Evolutionary conservation across 2,797 vertebrate genomes (phyloP), one percentile per base, ranked within the genome.

Genomic region (Tadarida brasiliensis): DNA sequence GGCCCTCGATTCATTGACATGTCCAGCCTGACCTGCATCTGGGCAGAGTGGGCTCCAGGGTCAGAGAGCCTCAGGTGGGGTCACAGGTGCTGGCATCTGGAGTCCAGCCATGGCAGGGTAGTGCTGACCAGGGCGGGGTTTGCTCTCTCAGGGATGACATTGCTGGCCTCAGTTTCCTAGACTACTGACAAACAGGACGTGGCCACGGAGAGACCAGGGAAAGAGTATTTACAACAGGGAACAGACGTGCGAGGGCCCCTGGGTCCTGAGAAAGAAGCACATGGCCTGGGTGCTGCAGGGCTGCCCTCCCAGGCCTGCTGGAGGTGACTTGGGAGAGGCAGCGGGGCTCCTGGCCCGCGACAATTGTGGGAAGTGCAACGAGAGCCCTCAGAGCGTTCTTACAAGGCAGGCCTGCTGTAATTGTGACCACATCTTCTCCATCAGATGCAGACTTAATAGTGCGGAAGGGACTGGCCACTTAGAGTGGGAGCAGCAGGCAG

Each of bases 1-100:
- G 44, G 6, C 2, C 0, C 26, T 4, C 0, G 0, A 24, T 22
- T 85, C 47, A 17, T 12, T 5, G 28, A 11, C 1, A 0, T 1
- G 10, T 49, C 65, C 44, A 74, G 33, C 22, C 0, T 19, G 24
- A 47, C 49, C 35, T n/a, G 5, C 35, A 3, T 73, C 47, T 51
- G 61, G n/a, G 39, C 20, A 87, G 39, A 76, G 33, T 39, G 28
- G 61, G 22, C 49, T 57, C 33, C 6, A 2, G 26, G 15, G 28
- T 70, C 49, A 63, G 51, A 44, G 70, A 57, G n/a, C 11, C 19
- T 63, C 17, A 14, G 39, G 5, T n/a, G 28, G 7, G 7, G 16
- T 68, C 71, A 47, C 26, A 47, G 39, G 56, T 28, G 44, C 33
- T 22, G 65, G n/a, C 1, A 0, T 59, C 3, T 0, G 7, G 14